Conservation (phyloP, 2,888 invertebrate genomes). For the Drosophila diplacantha region DNA sequence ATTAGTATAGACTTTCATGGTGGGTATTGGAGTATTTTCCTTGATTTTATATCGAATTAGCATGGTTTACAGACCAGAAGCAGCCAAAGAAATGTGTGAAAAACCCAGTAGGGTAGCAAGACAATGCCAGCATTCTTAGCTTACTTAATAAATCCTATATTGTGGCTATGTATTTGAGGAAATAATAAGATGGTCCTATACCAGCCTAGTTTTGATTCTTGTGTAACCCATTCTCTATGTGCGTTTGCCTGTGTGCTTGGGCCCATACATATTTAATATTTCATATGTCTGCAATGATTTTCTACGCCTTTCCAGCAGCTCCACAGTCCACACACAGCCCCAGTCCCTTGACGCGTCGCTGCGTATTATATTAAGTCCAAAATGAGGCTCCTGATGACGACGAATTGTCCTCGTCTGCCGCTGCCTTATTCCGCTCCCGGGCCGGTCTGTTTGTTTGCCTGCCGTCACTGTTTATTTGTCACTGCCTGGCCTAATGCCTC, state of each 20-base stretch:
- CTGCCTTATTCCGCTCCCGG: slow-evolving; percentile 13
- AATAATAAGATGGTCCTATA: too few relatives aligned
- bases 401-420: slow-evolving; percentile 63
- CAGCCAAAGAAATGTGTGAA: too few relatives aligned
- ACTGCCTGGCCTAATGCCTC: slow-evolving; percentile 65
- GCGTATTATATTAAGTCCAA: slow-evolving; percentile 69
- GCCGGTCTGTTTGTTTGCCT: slow-evolving; percentile 41
- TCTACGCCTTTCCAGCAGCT: slow-evolving; percentile 49
- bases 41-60: too few relatives aligned
- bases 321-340: slow-evolving; percentile 10
- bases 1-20: background rate
- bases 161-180: too few relatives aligned
- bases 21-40: too few relatives aligned
- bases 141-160: too few relatives aligned
- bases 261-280: slow-evolving; percentile 74
- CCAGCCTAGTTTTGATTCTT: background rate
- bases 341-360: slow-evolving; percentile 58
- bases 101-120: too few relatives aligned
- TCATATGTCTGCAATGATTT: slow-evolving; percentile 77
- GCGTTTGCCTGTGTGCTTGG: slow-evolving; percentile 17
- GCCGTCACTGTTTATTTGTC: slow-evolving; percentile 64
- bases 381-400: slow-evolving; percentile 70
- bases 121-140: too few relatives aligned
- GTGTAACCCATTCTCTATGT: slow-evolving; percentile 4
- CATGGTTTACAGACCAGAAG: too few relatives aligned